Conservation (phyloP, 2,797 vertebrate genomes). For the Hemitrygon akajei region DNA sequence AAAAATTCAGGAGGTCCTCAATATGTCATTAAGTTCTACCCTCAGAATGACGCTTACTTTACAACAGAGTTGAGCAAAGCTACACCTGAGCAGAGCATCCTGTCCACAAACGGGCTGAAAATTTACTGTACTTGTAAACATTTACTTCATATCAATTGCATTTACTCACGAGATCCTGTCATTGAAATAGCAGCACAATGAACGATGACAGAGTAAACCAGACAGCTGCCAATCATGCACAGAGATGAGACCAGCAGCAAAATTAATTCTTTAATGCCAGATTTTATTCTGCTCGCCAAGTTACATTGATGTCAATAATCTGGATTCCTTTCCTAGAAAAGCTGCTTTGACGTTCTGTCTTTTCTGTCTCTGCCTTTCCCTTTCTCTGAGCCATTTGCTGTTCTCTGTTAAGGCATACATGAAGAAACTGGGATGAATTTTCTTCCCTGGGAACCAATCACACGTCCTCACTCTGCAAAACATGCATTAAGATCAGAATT, state of each 20-base stretch:
- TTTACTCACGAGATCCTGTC: not conserved
- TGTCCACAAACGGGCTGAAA: not conserved
- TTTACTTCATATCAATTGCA: not conserved
- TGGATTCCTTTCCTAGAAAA: not conserved
- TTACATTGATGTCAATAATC: not conserved
- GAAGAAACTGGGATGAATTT: not conserved
- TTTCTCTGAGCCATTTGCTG: not conserved
- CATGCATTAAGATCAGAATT: not conserved
- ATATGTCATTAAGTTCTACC: not conserved
- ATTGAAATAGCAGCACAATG: not conserved
- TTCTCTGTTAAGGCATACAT: not conserved
- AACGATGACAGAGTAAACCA: not conserved
- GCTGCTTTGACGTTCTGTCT: not conserved
- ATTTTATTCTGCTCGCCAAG: not conserved
- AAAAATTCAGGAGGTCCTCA: not conserved
- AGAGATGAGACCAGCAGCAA: not conserved
- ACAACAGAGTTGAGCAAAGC: not conserved
- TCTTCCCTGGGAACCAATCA: not conserved
- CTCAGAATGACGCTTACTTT: not conserved
- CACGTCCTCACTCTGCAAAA: no score
- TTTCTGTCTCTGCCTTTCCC: not conserved
- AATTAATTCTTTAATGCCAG: not conserved
- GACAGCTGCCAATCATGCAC: not conserved
- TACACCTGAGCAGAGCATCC: not conserved
- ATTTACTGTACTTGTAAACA: not conserved